A percentile compares a stretch with the other conserved stretches of the same genome.
Evolutionary conservation across 2,888 invertebrate genomes (phyloP).

Genomic region (Harmothoe impar): DNA sequence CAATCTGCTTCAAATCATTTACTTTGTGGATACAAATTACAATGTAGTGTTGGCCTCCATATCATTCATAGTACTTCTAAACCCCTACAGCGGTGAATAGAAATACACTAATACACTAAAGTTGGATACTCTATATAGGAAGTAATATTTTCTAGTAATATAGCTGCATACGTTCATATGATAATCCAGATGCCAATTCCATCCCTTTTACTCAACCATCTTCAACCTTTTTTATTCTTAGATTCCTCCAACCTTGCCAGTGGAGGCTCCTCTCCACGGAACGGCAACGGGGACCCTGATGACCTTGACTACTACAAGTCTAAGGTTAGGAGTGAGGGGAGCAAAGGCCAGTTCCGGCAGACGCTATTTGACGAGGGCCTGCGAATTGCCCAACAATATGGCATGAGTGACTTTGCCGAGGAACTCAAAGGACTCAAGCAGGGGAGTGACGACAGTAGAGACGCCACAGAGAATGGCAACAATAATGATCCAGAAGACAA

Average conservation of each 20-base stretch:
- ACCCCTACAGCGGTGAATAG: no score
- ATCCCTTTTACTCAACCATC: not conserved
- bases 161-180: no score
- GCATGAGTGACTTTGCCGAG: constrained; percentile 81
- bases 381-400: constrained; percentile 83
- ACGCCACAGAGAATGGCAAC: constrained; percentile 16
- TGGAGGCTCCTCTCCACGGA: constrained; percentile 58
- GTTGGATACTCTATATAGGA: no score
- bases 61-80: no score
- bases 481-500: constrained; percentile 57
- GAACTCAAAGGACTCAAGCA: constrained; percentile 75
- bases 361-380: constrained; percentile 85
- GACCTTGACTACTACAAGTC: constrained; percentile 57
- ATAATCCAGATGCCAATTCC: no score
- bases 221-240: not conserved
- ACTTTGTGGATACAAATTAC: no score
- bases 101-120: no score
- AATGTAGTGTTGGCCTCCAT: no score
- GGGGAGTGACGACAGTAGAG: constrained; percentile 51
- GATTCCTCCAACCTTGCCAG: constrained; percentile 58
- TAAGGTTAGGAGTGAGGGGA: constrained; percentile 40
- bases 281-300: constrained; percentile 14
- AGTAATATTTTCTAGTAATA: no score
- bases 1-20: no score
- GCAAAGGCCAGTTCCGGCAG: constrained; percentile 75